phyloP scores from a whole-genome alignment of 2,113 vertebrate species.

The Paraplagusia blochii region DNA sequence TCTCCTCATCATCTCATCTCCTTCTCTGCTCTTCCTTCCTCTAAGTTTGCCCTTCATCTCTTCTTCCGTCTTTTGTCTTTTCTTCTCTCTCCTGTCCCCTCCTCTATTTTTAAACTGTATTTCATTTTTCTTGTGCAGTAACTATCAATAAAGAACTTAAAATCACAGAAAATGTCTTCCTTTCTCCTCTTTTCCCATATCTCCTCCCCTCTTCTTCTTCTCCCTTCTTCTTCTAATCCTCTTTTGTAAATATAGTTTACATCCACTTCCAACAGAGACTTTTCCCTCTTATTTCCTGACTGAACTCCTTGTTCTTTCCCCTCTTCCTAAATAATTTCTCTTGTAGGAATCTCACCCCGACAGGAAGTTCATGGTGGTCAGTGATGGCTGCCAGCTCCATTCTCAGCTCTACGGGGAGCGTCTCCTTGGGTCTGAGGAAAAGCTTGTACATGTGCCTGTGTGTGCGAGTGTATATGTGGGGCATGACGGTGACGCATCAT shows the following conservation, averaged over 20 bases:
- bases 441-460: conserved; percentile 33
- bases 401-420: conserved; percentile 18
- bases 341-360: conserved; percentile 32
- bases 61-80: too few relatives aligned
- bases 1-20: too few relatives aligned
- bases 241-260: not conserved
- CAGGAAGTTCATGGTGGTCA: conserved; percentile 60
- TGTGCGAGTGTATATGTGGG: conserved; percentile 44
- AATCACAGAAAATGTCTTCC: too few relatives aligned
- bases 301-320: conserved; percentile 16
- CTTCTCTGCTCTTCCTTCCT: too few relatives aligned
- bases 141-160: too few relatives aligned
- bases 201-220: conserved; percentile 12
- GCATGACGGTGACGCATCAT: conserved; percentile 63
- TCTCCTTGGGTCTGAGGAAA: conserved; percentile 19
- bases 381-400: conserved; percentile 37
- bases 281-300: conserved; percentile 2
- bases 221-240: conserved; percentile 9
- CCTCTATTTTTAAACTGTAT: too few relatives aligned
- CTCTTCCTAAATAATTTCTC: conserved; percentile 53
- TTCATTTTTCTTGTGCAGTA: too few relatives aligned
- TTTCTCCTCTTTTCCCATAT: not conserved
- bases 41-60: too few relatives aligned
- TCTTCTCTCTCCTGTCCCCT: too few relatives aligned
- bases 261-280: not conserved